phyloP scores from a whole-genome alignment of 2,113 vertebrate genomes.

The Zosterops hypoxanthus region DNA sequence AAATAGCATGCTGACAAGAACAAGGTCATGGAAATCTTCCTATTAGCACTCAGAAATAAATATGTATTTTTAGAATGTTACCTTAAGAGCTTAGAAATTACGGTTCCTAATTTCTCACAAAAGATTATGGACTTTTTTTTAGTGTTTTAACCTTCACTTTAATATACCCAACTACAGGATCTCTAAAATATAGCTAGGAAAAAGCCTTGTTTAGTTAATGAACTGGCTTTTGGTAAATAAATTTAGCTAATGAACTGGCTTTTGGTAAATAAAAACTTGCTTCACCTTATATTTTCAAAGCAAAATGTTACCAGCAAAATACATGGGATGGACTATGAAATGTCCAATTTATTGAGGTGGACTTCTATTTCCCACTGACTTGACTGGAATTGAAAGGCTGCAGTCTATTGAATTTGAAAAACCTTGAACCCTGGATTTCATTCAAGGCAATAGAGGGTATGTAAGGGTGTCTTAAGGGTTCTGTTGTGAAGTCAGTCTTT shows the following conservation, averaged over 20 bases:
- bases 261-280: neutral
- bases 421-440: neutral
- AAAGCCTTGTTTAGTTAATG: neutral
- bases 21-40: slow-evolving; percentile 21
- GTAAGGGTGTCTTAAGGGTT: neutral
- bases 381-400: neutral
- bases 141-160: neutral
- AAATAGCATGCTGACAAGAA: slow-evolving; percentile 30
- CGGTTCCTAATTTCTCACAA: neutral
- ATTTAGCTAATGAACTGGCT: neutral
- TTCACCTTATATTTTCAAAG: neutral
- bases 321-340: neutral
- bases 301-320: neutral
- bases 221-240: neutral
- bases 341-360: neutral
- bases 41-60: neutral
- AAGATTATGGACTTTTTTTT: neutral
- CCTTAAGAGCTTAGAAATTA: neutral
- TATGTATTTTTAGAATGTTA: neutral
- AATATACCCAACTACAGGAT: neutral
- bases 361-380: neutral
- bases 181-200: neutral
- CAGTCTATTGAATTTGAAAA: neutral
- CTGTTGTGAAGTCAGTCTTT: neutral
- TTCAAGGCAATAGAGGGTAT: neutral